phyloP scores from a whole-genome alignment of 2,113 vertebrate species.

The Alosa alosa region DNA sequence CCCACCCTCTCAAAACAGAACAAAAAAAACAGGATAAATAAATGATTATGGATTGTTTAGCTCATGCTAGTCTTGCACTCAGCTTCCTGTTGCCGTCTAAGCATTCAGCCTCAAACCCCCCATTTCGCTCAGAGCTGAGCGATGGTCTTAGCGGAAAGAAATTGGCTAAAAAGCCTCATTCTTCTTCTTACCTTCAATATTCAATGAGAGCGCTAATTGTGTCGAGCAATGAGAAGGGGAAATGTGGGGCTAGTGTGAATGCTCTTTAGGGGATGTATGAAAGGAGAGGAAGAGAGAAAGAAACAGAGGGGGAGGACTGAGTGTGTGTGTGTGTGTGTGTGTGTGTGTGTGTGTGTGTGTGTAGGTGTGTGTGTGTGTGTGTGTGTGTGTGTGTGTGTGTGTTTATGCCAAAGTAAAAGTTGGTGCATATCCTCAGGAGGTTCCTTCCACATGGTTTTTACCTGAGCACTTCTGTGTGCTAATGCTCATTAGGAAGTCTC shows the following conservation, averaged over 20 bases:
- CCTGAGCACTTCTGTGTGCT: conserved; percentile 67
- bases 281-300: conserved; percentile 46
- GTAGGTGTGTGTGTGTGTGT: conserved; percentile 58
- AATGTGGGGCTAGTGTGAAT: conserved; percentile 59
- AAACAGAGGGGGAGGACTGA: conserved; percentile 55
- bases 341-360: no score
- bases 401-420: conserved; percentile 63
- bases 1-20: conserved; percentile 60
- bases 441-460: conserved; percentile 66
- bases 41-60: conserved; percentile 74
- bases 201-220: conserved; percentile 75
- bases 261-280: conserved; percentile 58
- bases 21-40: conserved; percentile 64
- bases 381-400: conserved; percentile 55
- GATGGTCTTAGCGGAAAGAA: conserved; percentile 71
- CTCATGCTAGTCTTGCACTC: conserved; percentile 65
- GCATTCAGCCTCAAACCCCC: conserved; percentile 64
- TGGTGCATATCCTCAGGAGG: conserved; percentile 72
- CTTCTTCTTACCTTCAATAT: conserved; percentile 77
- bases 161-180: conserved; percentile 74
- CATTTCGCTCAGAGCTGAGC: conserved; percentile 41
- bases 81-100: conserved; percentile 70
- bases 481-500: conserved; percentile 76
- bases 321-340: conserved; percentile 49
- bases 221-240: conserved; percentile 60